Evolutionary conservation across 2,888 invertebrate species (phyloP).

Genomic region (Stictocephala bisonia): DNA sequence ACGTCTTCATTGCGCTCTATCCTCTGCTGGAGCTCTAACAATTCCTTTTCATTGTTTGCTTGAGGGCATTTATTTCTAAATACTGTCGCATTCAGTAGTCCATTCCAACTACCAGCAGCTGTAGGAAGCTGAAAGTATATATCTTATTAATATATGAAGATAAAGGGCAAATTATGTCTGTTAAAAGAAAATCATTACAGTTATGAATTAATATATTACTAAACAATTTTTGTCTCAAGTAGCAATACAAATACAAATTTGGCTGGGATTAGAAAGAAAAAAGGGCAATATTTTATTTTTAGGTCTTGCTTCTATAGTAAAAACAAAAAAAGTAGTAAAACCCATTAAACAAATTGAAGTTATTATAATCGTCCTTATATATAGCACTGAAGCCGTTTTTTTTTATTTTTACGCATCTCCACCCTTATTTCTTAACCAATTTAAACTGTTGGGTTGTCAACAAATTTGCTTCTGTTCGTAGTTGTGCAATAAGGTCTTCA

Average conservation of each 20-base stretch:
- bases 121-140: constrained; percentile 56
- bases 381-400: too few species aligned
- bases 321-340: too few species aligned
- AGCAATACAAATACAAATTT: not conserved
- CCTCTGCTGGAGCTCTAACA: constrained; percentile 46
- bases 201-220: not conserved
- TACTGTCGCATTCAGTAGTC: constrained; percentile 55
- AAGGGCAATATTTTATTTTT: not conserved
- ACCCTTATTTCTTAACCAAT: too few species aligned
- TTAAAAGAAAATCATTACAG: constrained; percentile 1
- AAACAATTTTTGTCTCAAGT: not conserved
- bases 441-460: too few species aligned
- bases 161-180: not conserved
- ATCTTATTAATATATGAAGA: constrained; percentile 31
- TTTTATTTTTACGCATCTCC: too few species aligned
- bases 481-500: too few species aligned
- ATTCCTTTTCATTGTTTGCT: constrained; percentile 51
- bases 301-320: too few species aligned
- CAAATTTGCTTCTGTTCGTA: too few species aligned
- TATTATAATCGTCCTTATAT: too few species aligned
- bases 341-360: too few species aligned
- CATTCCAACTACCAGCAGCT: constrained; percentile 54
- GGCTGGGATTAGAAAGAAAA: not conserved
- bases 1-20: constrained; percentile 51
- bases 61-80: constrained; percentile 59